Evolutionary conservation across 2,113 vertebrate species (phyloP), one percentile per base, ranked within the genome.

Genomic region (Osmerus eperlanus): DNA sequence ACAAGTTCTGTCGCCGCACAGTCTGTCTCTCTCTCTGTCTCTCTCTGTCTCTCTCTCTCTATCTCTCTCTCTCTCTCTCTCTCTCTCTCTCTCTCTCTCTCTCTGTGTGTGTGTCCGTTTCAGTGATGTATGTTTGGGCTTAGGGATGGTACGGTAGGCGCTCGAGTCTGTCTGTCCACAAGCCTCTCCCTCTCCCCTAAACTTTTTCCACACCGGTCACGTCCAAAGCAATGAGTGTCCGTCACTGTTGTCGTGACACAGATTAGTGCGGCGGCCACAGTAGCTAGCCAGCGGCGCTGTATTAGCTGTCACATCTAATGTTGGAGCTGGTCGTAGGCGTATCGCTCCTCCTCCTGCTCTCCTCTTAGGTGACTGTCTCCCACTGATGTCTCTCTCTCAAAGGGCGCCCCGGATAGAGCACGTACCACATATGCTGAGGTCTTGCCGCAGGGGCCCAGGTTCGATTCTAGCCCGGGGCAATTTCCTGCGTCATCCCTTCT

Each of bases 301-400:
- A 73, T 85, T 86, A 77, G 68, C 75, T 84, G 86, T 84, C 82
- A 84, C 73, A 76, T 84, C 79, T 32, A 72, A 83, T 66, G 29
- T 64, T 68, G 41, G 71, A 80, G 21, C 55, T 74, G 61, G 64
- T 18, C 14, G 41, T 56, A 21, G 32, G 62, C 58, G 67, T 73
- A 29, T 54, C 62, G 60, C 71, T 25, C 25, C 15, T 25, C 12
- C 23, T 13, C 4, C 47, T 21, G n/a, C 70, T 71, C 71, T 59
- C 56, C 63, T 75, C 67, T 23, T 52, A 60, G 70, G 68, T 72
- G 79, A 60, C 59, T 63, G 53, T 58, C 64, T 47, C 59, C 61
- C 70, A 62, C 28, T 6, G 13, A 47, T 53, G 41, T 25, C 65
- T 16, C 12, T 7, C 23, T 21, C 56, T 51, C 12, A n/a, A n/a